Percentiles rank a stretch among this genome's conserved stretches.
Evolutionary conservation across 2,113 vertebrate species (phyloP).

Genomic region (Bujurquina vittata): DNA sequence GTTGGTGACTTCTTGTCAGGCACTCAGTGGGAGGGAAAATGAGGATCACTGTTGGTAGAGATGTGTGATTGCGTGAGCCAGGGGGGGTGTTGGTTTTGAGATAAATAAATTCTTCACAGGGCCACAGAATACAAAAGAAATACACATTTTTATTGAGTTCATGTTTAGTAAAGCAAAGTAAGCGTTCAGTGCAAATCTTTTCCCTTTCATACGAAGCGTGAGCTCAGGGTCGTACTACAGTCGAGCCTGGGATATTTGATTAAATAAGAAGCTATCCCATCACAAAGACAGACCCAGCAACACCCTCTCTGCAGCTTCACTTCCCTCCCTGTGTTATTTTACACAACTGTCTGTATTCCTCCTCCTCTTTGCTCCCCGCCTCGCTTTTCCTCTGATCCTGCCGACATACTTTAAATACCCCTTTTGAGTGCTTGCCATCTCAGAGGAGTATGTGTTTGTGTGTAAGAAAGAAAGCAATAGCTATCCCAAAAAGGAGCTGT

Average conservation of each 20-base stretch:
- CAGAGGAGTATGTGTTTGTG: slow-evolving; percentile 20
- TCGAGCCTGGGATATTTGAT: slow-evolving; percentile 34
- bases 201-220: slow-evolving; percentile 31
- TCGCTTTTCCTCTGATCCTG: slow-evolving; percentile 18
- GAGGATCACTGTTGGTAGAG: slow-evolving; percentile 16
- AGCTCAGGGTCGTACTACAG: slow-evolving; percentile 26
- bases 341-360: slow-evolving; percentile 36
- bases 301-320: not conserved
- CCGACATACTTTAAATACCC: slow-evolving; percentile 49
- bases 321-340: slow-evolving; percentile 24
- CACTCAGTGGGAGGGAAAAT: slow-evolving; percentile 35
- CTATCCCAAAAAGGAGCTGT: slow-evolving; percentile 38
- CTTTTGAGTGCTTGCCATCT: slow-evolving; percentile 29
- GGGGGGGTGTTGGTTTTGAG: slow-evolving; percentile 7
- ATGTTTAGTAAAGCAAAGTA: slow-evolving; percentile 46
- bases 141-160: slow-evolving; percentile 60
- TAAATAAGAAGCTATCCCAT: slow-evolving; percentile 32
- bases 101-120: slow-evolving; percentile 37
- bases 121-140: slow-evolving; percentile 58
- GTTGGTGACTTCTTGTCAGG: slow-evolving; percentile 28
- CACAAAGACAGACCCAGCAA: slow-evolving; percentile 5
- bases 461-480: slow-evolving; percentile 50
- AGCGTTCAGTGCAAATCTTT: slow-evolving; percentile 66
- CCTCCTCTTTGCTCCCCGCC: slow-evolving; percentile 12
- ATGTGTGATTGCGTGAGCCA: slow-evolving; percentile 7